Conservation (phyloP, 2,113 vertebrate species). For the Spea bombifrons region DNA sequence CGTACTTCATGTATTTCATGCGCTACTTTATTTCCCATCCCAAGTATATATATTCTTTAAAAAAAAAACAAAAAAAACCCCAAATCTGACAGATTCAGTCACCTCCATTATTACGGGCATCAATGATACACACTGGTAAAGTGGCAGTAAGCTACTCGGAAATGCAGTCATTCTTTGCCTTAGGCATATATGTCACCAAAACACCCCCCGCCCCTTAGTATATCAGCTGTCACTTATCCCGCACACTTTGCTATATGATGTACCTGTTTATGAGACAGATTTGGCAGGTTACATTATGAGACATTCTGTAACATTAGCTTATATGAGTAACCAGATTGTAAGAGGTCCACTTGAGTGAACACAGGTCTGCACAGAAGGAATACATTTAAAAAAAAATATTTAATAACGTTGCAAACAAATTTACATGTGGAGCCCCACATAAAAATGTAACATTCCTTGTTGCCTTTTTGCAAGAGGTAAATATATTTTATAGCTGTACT, state of each 20-base stretch:
- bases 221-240: constrained; percentile 23
- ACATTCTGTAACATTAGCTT: not conserved
- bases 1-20: too few species aligned
- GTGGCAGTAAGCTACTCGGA: constrained; percentile 22
- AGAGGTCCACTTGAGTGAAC: not conserved
- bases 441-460: too few species aligned
- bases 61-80: too few species aligned
- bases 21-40: too few species aligned
- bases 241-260: constrained; percentile 2
- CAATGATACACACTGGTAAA: not conserved
- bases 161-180: not conserved
- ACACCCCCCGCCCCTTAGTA: not conserved
- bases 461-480: too few species aligned
- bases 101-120: not conserved
- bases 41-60: too few species aligned
- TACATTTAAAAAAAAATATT: not conserved
- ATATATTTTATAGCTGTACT: too few species aligned
- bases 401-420: not conserved
- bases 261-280: constrained; percentile 8
- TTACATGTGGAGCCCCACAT: too few species aligned
- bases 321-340: not conserved
- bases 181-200: constrained; percentile 17
- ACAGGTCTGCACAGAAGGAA: not conserved
- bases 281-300: constrained; percentile 1
- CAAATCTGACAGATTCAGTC: not conserved